These are phyloP conservation scores for Octodonta nipae DNA, from an alignment of 2,888 invertebrate genomes.

Conservation along the genomic window DNA sequence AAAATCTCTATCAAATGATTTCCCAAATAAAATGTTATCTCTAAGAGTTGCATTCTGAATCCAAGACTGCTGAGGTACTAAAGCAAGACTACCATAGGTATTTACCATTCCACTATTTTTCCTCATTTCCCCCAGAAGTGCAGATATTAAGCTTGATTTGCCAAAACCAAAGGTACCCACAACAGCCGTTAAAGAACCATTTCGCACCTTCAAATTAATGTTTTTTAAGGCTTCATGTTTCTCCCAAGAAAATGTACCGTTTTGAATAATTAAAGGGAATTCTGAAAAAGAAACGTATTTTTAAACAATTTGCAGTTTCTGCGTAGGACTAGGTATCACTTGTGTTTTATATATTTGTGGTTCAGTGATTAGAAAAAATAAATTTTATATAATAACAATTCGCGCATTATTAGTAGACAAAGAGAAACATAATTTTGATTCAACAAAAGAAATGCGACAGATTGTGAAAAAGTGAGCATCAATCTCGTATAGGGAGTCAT, in stretches of 20 bases:
- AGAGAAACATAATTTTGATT: no score
- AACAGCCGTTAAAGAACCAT: conserved; percentile 62
- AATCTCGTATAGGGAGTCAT: no score
- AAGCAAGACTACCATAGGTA: conserved; percentile 55
- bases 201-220: conserved; percentile 56
- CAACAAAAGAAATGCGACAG: no score
- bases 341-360: no score
- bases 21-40: conserved; percentile 87
- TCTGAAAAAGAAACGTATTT: conserved; percentile 34
- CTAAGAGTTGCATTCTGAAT: conserved; percentile 90
- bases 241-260: conserved; percentile 84
- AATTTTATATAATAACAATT: no score
- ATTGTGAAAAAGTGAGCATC: no score
- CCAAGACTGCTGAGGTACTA: conserved; percentile 94
- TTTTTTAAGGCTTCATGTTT: conserved; percentile 56
- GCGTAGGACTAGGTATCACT: no score
- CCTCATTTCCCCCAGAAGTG: conserved; percentile 83
- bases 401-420: no score
- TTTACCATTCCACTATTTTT: conserved; percentile 68
- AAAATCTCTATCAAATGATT: conserved; percentile 49
- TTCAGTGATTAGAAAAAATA: no score
- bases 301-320: no score
- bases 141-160: conserved; percentile 78
- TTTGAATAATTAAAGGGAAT: conserved; percentile 69
- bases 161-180: conserved; percentile 82